phyloP scores from a whole-genome alignment of 2,113 vertebrate species.

The Balaenoptera acutorostrata region DNA sequence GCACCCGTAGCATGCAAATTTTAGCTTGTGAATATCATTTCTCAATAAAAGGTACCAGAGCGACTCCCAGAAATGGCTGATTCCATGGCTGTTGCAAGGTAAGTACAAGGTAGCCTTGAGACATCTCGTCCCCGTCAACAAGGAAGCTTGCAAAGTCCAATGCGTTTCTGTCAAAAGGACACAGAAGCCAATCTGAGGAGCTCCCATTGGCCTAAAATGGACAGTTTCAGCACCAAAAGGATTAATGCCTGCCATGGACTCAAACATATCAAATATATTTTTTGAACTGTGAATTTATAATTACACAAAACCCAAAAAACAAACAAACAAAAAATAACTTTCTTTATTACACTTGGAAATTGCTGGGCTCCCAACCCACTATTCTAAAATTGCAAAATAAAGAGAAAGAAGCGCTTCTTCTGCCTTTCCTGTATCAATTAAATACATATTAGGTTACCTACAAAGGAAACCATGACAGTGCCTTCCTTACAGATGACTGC shows the following conservation, averaged over 20 bases:
- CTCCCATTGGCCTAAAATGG: background rate
- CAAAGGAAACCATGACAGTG: background rate
- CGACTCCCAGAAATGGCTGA: background rate
- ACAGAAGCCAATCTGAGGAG: background rate
- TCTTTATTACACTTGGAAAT: background rate
- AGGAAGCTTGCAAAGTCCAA: background rate
- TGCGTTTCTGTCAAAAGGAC: background rate
- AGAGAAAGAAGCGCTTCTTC: background rate
- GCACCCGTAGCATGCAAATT: background rate
- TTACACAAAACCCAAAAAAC: background rate
- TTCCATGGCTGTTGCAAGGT: background rate
- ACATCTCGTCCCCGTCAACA: background rate
- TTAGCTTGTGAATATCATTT: background rate
- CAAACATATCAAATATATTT: background rate
- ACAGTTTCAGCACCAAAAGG: background rate
- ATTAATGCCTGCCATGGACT: background rate
- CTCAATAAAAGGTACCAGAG: background rate
- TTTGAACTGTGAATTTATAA: background rate
- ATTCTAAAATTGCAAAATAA: background rate
- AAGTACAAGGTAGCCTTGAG: background rate
- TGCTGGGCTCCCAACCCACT: background rate
- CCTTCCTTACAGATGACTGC: background rate
- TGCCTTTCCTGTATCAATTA: background rate
- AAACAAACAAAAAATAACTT: background rate
- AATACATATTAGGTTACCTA: background rate